A percentile compares a stretch with the other conserved stretches of the same genome.
phyloP scores from a whole-genome alignment of 1,140 invertebrate species.

The Solenopsis invicta region DNA sequence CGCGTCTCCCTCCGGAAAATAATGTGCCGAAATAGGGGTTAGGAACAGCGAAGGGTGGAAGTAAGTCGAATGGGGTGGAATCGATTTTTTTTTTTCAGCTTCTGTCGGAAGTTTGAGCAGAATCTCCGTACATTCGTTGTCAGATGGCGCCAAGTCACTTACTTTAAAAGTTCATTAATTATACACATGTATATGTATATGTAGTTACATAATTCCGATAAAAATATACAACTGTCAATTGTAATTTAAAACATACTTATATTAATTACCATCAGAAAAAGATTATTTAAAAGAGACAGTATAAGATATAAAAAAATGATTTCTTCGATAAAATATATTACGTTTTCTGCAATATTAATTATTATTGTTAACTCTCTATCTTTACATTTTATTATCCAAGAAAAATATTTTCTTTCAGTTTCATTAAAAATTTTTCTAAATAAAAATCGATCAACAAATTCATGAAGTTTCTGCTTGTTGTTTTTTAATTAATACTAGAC shows the following conservation, averaged over 20 bases:
- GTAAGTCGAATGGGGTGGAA: conserved; percentile 75
- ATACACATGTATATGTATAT: not conserved
- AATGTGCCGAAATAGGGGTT: conserved; percentile 60
- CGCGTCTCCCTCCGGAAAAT: conserved; percentile 70
- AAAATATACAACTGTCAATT: not conserved
- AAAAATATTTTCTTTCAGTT: conserved; percentile 3
- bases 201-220: not conserved
- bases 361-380: not conserved
- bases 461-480: not conserved
- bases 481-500: not conserved
- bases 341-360: not conserved
- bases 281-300: not conserved
- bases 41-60: conserved; percentile 67
- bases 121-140: conserved; percentile 66
- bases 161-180: conserved; percentile 34
- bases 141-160: conserved; percentile 78
- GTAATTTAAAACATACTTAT: not conserved
- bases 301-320: not conserved
- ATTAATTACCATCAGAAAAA: not conserved
- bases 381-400: not conserved
- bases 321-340: not conserved
- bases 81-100: conserved; percentile 78
- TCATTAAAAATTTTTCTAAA: not conserved
- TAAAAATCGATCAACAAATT: not conserved
- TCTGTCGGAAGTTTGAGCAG: conserved; percentile 66